These are phyloP conservation scores for Sebastes steindachneri DNA, from an alignment of 2,797 vertebrate species.

Conservation along the genomic window DNA sequence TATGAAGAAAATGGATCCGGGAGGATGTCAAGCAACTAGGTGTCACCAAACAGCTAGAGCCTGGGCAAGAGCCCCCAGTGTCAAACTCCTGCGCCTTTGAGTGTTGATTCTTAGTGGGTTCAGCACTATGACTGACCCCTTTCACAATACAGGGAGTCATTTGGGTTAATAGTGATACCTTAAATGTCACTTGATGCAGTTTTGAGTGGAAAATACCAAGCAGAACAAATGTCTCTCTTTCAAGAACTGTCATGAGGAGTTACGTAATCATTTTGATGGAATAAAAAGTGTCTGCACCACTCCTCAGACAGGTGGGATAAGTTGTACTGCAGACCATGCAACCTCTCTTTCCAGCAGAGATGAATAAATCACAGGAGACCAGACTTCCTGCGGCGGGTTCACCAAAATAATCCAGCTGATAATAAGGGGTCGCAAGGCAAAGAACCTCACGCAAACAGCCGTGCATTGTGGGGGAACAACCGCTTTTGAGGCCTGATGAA, in stretches of 20 bases:
- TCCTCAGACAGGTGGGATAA: constrained; percentile 37
- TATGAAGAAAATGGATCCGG: too few species aligned
- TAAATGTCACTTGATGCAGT: not conserved
- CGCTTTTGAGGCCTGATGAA: constrained; percentile 17
- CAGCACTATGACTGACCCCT: not conserved
- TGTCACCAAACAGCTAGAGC: too few species aligned
- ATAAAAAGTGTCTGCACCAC: constrained; percentile 19
- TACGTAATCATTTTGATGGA: constrained; percentile 9
- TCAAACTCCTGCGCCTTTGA: not conserved
- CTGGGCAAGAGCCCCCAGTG: not conserved
- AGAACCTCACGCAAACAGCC: not conserved
- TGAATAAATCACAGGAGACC: constrained; percentile 26
- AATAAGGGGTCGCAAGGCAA: not conserved
- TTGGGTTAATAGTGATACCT: not conserved
- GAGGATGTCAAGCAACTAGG: too few species aligned
- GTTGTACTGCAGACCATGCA: not conserved
- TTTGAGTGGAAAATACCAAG: not conserved
- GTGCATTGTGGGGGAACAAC: not conserved
- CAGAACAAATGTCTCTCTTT: not conserved
- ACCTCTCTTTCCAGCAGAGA: constrained; percentile 14
- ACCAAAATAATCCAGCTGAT: not conserved
- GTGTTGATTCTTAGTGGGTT: not conserved
- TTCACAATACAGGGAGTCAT: not conserved
- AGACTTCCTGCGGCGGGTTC: constrained; percentile 16
- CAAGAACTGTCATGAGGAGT: constrained; percentile 4